These are phyloP conservation scores for Coenonympha glycerion DNA, from an alignment of 2,888 invertebrate species.

Conservation along the genomic window DNA sequence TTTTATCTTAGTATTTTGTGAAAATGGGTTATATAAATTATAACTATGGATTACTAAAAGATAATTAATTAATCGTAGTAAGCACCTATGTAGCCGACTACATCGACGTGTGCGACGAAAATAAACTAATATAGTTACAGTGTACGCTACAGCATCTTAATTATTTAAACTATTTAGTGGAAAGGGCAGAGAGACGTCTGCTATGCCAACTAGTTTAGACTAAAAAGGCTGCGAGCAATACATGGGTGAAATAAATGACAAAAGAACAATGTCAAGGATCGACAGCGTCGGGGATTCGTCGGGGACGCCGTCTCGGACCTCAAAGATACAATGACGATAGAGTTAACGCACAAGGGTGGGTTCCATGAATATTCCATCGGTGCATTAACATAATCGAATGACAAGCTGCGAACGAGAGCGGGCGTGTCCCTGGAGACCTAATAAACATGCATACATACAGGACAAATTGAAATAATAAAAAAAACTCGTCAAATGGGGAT, in stretches of 20 bases:
- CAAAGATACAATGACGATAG: conserved; percentile 15
- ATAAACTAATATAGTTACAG: no score
- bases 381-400: conserved; percentile 57
- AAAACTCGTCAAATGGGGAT: conserved; percentile 31
- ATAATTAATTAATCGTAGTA: no score
- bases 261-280: background rate
- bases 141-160: no score
- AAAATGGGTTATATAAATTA: background rate
- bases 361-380: conserved; percentile 57
- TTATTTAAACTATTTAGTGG: no score
- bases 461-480: conserved; percentile 39
- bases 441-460: conserved; percentile 53
- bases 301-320: conserved; percentile 3
- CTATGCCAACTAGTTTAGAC: background rate
- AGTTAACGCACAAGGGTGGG: conserved; percentile 41
- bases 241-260: background rate
- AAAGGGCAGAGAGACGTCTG: no score
- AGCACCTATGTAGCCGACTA: no score
- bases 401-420: conserved; percentile 60
- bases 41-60: no score
- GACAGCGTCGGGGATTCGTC: conserved; percentile 2
- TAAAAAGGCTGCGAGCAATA: background rate
- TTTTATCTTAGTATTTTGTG: no score
- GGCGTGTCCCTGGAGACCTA: conserved; percentile 44
- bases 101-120: no score